phyloP scores from a whole-genome alignment of 2,797 vertebrate species.

The Eulemur coronatus region DNA sequence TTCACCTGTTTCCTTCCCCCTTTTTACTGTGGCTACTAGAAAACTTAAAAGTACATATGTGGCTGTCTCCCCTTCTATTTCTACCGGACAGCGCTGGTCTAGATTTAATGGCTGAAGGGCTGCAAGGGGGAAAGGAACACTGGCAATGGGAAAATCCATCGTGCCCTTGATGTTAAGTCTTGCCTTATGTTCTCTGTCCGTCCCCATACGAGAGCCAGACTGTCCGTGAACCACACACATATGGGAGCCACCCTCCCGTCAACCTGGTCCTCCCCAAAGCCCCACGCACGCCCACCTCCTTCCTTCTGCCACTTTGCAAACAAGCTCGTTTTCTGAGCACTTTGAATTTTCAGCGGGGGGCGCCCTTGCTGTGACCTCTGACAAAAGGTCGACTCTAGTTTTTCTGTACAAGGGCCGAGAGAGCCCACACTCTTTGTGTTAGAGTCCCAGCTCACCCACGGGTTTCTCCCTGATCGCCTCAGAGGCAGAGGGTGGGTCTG shows the following conservation, averaged over 20 bases:
- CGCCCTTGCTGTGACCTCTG: neutral
- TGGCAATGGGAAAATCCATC: neutral
- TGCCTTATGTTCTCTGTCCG: neutral
- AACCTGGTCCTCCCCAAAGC: neutral
- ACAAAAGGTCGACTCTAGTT: neutral
- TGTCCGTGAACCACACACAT: neutral
- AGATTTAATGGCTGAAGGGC: neutral
- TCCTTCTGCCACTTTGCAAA: neutral
- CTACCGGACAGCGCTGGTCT: neutral
- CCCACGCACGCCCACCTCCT: neutral
- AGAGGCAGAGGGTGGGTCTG: neutral
- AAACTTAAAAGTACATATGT: neutral
- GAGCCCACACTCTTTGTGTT: too few species aligned
- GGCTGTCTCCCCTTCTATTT: neutral
- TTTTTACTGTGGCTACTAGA: neutral
- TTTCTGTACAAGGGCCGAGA: neutral
- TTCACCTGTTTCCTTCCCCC: neutral
- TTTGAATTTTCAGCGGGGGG: neutral
- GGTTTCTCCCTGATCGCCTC: neutral
- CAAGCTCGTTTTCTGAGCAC: neutral
- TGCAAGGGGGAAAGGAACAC: neutral
- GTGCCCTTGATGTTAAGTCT: neutral
- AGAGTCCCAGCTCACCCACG: neutral
- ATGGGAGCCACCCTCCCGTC: too few species aligned
- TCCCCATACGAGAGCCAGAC: neutral